These are phyloP conservation scores for Catharus ustulatus DNA, from an alignment of 2,797 vertebrate genomes.

Conservation along the genomic window DNA sequence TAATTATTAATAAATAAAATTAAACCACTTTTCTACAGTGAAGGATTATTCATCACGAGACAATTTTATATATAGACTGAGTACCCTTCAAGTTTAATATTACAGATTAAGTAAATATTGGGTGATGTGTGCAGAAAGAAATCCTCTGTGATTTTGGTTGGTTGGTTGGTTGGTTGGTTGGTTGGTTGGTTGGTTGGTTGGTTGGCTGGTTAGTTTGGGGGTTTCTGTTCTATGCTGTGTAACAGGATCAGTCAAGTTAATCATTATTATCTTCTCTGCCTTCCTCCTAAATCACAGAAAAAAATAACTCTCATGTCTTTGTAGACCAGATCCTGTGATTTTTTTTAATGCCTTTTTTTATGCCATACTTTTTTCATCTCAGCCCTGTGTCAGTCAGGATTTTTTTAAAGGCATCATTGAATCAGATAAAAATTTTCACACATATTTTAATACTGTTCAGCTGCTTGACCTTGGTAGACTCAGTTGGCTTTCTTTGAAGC, in stretches of 20 bases:
- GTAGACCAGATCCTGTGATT: not conserved
- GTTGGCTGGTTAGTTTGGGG: too few relatives aligned
- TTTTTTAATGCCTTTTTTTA: not conserved
- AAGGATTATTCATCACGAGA: not conserved
- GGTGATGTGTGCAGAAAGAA: not conserved
- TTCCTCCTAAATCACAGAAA: not conserved
- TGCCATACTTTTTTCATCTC: not conserved
- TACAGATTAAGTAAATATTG: not conserved
- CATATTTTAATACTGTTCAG: not conserved
- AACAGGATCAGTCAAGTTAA: not conserved
- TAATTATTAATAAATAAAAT: not conserved
- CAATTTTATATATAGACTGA: not conserved
- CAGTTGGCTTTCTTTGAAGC: not conserved
- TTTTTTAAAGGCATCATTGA: not conserved
- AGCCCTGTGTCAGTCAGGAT: not conserved
- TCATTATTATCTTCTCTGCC: not conserved
- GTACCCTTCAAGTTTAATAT: not conserved
- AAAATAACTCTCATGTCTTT: not conserved
- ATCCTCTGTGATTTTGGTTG: not conserved
- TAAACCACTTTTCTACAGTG: not conserved
- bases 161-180: not conserved
- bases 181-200: too few relatives aligned
- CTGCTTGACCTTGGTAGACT: fast-evolving
- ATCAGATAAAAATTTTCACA: not conserved
- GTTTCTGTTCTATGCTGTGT: not conserved